Base-by-base conservation (phyloP, 2,888 invertebrate species). In the Capitulum mitella region DNA sequence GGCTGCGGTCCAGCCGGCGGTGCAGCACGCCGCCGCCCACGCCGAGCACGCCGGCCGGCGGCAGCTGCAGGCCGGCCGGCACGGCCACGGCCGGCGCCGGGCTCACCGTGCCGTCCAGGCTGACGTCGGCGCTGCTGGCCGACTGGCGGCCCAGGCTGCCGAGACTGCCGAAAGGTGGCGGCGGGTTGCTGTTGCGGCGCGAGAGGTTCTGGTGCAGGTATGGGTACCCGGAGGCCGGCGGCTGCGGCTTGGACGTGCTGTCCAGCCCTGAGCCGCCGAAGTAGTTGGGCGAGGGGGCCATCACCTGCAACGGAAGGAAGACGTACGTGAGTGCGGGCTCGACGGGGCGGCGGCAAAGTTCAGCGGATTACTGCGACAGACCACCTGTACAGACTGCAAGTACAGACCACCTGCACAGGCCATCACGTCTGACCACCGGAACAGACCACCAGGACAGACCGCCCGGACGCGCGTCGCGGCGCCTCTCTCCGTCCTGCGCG, bases 1-100 rank as follows among this genome's bases (percentile, higher is more conserved):
- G 80, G 29, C 79, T 81, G 64, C 81, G 79, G 78, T 82, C 82
- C n/a, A 82, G 79, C 2, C 80, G 80, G 6, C 81, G 80, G 78
- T 82, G 82, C 26, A 77, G 70, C 43, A 48, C 46, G 3, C 26
- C 40, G 29, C 32, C 51, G n/a, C 48, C 61, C 29, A 74, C 48
- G 40, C 43, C 43, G 16, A 32, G 37, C 32, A 48, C 46, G 40
- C 64, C 48, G 22, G 51, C n/a, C n/a, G 51, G 37, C 34, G 79
- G 51, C 37, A 48, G 48, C n/a, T n/a, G 78, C 43, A 46, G 37
- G 10, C 43, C 34, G 19, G 70, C 12, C n/a, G n/a, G n/a, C n/a
- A n/a, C n/a, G n/a, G n/a, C n/a, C n/a, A n/a, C n/a, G n/a, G n/a
- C n/a, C n/a, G n/a, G n/a, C n/a, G n/a, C n/a, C 22, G 40, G 70